Evolutionary conservation across 1,140 invertebrate genomes (phyloP).

Genomic region (Planococcus citri): DNA sequence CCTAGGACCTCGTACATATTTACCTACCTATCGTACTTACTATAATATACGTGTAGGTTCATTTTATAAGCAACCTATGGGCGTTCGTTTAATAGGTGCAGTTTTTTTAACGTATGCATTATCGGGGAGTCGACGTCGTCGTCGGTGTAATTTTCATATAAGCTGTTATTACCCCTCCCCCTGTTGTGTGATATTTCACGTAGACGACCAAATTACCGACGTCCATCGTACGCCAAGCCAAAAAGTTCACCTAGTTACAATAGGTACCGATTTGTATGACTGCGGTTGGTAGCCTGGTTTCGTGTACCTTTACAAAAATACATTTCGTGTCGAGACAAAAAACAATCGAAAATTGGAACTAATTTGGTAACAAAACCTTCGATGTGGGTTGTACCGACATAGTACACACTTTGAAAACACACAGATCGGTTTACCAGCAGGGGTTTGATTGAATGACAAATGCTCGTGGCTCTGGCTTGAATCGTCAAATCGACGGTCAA

Average conservation of each 20-base stretch:
- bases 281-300: not conserved
- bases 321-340: no score
- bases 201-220: not conserved
- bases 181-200: not conserved
- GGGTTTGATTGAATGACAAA: constrained; percentile 2
- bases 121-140: not conserved
- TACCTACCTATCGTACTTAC: no score
- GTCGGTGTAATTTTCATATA: constrained; percentile 1
- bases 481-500: no score
- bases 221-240: not conserved
- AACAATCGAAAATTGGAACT: not conserved
- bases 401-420: not conserved
- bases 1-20: no score
- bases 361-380: not conserved
- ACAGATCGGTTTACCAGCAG: not conserved
- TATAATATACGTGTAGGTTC: no score
- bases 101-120: not conserved
- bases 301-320: no score
- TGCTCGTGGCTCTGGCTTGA: no score
- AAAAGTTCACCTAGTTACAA: not conserved
- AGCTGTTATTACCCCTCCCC: not conserved
- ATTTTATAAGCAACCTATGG: no score
- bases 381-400: not conserved
- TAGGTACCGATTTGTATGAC: not conserved
- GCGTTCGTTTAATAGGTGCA: not conserved